Conservation (phyloP, 2,888 invertebrate genomes). For the Euzophera pinguis region DNA sequence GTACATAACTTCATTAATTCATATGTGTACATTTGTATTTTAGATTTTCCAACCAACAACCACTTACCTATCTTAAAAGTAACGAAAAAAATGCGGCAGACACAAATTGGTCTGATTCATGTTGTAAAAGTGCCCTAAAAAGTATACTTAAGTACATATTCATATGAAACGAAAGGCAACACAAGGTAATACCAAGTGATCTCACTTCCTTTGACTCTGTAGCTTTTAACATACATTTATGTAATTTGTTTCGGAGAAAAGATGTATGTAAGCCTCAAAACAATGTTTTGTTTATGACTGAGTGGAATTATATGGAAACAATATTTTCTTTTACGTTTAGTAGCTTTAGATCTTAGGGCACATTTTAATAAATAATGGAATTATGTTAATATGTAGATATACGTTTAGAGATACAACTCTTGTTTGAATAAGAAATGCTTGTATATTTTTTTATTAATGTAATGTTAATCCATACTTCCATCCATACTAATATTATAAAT, state of each 20-base stretch:
- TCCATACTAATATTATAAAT: no score
- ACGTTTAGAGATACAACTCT: no score
- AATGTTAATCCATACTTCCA: no score
- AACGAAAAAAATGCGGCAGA: no score
- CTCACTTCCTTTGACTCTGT: background rate
- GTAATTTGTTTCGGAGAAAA: background rate
- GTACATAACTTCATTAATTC: no score
- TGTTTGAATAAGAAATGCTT: no score
- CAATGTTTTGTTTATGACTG: background rate
- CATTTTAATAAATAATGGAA: no score
- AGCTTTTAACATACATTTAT: background rate
- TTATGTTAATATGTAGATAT: no score
- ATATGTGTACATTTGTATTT: no score
- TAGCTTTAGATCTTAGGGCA: background rate
- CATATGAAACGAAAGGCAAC: background rate
- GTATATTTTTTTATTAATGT: no score
- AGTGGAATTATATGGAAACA: background rate
- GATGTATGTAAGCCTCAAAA: background rate
- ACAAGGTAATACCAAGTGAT: background rate
- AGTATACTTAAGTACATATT: background rate
- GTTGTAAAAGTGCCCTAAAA: background rate
- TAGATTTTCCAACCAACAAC: no score
- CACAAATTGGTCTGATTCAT: background rate
- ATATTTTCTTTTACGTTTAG: background rate
- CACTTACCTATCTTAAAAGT: no score